phyloP scores from a whole-genome alignment of 2,113 vertebrate species.

The Cephalopholis sonnerati region DNA sequence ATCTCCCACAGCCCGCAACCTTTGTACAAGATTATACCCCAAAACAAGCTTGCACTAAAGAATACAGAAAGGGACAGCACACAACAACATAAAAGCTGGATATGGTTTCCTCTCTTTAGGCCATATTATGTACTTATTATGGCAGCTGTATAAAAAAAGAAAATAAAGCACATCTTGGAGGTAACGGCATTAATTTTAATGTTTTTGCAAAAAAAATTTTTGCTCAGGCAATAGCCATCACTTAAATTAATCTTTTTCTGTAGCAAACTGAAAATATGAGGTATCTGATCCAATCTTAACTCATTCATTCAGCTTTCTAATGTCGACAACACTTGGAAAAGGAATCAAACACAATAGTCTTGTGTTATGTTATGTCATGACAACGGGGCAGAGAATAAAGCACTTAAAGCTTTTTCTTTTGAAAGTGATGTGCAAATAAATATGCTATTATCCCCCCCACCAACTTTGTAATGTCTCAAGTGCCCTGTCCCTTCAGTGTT shows the following conservation, averaged over 20 bases:
- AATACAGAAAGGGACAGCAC: slow-evolving; percentile 47
- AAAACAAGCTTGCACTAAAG: background rate
- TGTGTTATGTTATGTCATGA: background rate
- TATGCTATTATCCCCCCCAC: background rate
- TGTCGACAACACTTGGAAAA: background rate
- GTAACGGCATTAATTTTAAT: background rate
- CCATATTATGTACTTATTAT: background rate
- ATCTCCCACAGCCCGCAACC: slow-evolving; percentile 20
- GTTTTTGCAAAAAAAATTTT: background rate
- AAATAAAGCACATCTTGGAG: background rate
- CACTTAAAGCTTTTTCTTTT: background rate
- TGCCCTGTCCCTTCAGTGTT: slow-evolving; percentile 46
- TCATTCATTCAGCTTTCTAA: background rate
- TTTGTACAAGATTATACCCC: background rate
- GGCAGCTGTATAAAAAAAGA: background rate
- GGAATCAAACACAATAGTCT: background rate
- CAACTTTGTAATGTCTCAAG: slow-evolving; percentile 43
- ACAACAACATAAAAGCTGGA: slow-evolving; percentile 41
- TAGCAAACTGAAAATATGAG: background rate
- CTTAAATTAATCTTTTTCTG: background rate
- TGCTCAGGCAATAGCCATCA: background rate
- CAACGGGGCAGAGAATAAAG: background rate
- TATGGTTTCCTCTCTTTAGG: background rate
- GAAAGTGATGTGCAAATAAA: background rate
- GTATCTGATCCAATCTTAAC: background rate